Base-by-base conservation (phyloP, 2,113 vertebrate genomes). In the Antigone vipio region DNA sequence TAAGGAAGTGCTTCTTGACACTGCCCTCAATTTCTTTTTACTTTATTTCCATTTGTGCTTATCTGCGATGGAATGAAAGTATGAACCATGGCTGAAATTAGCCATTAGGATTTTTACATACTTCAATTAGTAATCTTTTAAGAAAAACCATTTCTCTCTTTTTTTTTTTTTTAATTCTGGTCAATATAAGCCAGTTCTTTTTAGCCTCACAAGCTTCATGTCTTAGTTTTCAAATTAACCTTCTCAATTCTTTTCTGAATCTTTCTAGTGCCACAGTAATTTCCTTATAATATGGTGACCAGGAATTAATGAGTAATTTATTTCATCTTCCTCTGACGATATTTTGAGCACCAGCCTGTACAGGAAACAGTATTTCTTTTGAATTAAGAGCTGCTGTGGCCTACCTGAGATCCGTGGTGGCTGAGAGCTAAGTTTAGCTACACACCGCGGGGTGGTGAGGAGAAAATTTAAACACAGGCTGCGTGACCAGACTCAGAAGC, bases 1-100 rank as follows among this genome's bases (percentile, higher is more conserved):
- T 76, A 64, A 93, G 78, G 86, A 96, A 92, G 81, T 64, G 71
- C 52, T 95, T 90, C 86, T 92, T 97, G 93, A 96, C 95, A 92
- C 42, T 93, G 92, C 85, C 80, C 79, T 94, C 35, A 62, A 63
- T 92, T 91, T 91, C 82, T 89, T 94, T 91, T 38, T 73, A 23
- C 62, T 91, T 88, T 92, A 77, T 86, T 94, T 78, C 81, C 62
- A 80, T 95, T 78, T 93, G 50, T 81, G 71, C 85, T 89, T 95
- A 93, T 86, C 85, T 83, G 72, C 0, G 1, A 74, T 76, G 44
- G 53, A 94, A 91, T 66, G 56, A 92, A 97, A 97, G 80, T 63
- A 83, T 4, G 4, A 86, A 56, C 58, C 56, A 72, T 3, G 21
- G 40, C 63, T 84, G 74, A 95, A 94, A 95, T 83, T 73, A 85